These are phyloP conservation scores for Rhagonycha lutea DNA, from an alignment of 2,888 invertebrate genomes.

Conservation along the genomic window DNA sequence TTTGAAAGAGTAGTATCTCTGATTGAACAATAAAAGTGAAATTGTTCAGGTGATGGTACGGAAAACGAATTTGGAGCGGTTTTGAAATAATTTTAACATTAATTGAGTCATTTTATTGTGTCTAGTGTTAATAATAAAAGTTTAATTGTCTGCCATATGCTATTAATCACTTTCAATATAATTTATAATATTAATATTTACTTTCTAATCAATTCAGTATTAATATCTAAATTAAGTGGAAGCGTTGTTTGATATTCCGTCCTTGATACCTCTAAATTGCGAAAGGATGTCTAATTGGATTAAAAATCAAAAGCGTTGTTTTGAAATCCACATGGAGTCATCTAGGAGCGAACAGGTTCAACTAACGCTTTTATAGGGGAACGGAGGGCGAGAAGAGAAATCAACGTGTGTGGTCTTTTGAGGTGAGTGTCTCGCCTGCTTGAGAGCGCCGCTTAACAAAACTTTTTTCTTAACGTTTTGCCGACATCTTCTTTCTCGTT, in stretches of 20 bases:
- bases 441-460: conserved; percentile 50
- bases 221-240: not conserved
- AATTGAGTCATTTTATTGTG: not conserved
- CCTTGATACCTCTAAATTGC: not conserved
- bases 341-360: conserved; percentile 14
- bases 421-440: conserved; percentile 52
- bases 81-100: not conserved
- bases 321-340: conserved; percentile 11
- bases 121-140: not conserved
- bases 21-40: not conserved
- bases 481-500: conserved; percentile 37
- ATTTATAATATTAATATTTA: not conserved
- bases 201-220: not conserved
- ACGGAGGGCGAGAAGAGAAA: conserved; percentile 33
- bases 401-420: conserved; percentile 54
- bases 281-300: not conserved
- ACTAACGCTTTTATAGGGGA: conserved; percentile 15
- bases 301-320: not conserved
- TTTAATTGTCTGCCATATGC: not conserved
- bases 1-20: too few relatives aligned
- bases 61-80: not conserved
- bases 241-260: not conserved
- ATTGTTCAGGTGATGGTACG: not conserved
- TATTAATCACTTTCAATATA: not conserved
- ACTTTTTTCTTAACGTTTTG: conserved; percentile 40